These are phyloP conservation scores for Alosa sapidissima DNA, from an alignment of 2,797 vertebrate genomes.

Conservation along the genomic window DNA sequence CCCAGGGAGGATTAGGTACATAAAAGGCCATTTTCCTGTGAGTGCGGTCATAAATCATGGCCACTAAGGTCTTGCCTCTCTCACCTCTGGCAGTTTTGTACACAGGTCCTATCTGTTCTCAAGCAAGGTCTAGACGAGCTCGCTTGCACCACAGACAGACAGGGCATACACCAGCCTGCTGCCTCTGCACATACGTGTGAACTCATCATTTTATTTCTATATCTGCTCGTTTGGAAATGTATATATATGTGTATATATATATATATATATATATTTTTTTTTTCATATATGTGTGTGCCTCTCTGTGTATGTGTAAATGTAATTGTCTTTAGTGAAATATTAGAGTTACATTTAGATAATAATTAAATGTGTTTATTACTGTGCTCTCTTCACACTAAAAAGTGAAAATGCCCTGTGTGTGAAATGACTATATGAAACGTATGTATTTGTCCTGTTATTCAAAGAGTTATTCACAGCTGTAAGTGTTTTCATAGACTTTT, in stretches of 20 bases:
- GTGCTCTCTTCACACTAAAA: background rate
- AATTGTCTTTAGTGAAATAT: background rate
- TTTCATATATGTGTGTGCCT: background rate
- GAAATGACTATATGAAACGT: background rate
- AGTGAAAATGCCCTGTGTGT: background rate
- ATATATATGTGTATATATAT: background rate
- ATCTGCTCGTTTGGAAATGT: background rate
- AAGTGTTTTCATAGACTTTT: background rate
- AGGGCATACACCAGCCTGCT: constrained; percentile 8
- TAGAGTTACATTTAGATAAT: background rate
- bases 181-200: background rate
- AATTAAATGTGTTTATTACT: background rate
- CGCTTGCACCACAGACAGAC: constrained; percentile 38
- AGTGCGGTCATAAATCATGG: constrained; percentile 59
- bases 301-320: background rate
- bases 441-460: background rate
- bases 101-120: constrained; percentile 61
- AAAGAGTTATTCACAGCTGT: background rate
- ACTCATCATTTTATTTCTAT: constrained; percentile 4
- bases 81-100: constrained; percentile 48
- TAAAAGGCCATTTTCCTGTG: constrained; percentile 55
- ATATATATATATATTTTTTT: background rate
- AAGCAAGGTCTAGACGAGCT: constrained; percentile 58
- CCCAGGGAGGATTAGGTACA: constrained; percentile 63
- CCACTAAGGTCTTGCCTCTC: constrained; percentile 45